Percentiles rank a stretch among this genome's conserved stretches.
Conservation (phyloP, 2,797 vertebrate genomes). For the Tragopan temminckii region DNA sequence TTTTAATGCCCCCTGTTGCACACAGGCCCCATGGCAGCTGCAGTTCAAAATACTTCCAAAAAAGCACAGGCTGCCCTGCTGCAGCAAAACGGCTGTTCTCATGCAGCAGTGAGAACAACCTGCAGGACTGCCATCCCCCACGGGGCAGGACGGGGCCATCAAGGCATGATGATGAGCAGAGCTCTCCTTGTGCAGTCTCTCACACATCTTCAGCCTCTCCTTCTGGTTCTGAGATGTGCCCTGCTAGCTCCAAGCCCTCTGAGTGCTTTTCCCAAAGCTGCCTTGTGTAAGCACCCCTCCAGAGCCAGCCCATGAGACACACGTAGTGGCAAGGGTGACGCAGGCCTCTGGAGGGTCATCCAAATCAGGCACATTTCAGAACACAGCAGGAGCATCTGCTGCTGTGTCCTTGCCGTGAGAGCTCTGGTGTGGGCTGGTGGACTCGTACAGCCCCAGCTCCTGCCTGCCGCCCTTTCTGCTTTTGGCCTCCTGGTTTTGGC, state of each 20-base stretch:
- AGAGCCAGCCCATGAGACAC: neutral
- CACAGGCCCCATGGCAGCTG: neutral
- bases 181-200: neutral
- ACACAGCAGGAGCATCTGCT: neutral
- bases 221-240: rapidly evolving
- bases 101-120: rapidly evolving
- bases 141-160: too few species aligned
- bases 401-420: neutral
- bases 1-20: slow-evolving; percentile 8
- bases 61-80: neutral
- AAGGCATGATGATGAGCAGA: rapidly evolving
- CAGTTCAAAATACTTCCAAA: neutral
- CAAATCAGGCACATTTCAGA: rapidly evolving
- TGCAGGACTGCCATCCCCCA: neutral
- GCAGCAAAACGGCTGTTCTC: neutral
- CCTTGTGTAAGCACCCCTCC: neutral
- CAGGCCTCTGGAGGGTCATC: neutral
- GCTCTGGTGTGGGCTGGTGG: neutral
- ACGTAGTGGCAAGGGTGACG: neutral
- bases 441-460: rapidly evolving
- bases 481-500: neutral
- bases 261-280: neutral
- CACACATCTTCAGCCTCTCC: rapidly evolving
- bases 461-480: neutral
- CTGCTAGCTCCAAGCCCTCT: neutral